Evolutionary conservation across 2,888 invertebrate species (phyloP), one percentile per base, ranked within the genome.

Genomic region (Aspidapion aeneum): DNA sequence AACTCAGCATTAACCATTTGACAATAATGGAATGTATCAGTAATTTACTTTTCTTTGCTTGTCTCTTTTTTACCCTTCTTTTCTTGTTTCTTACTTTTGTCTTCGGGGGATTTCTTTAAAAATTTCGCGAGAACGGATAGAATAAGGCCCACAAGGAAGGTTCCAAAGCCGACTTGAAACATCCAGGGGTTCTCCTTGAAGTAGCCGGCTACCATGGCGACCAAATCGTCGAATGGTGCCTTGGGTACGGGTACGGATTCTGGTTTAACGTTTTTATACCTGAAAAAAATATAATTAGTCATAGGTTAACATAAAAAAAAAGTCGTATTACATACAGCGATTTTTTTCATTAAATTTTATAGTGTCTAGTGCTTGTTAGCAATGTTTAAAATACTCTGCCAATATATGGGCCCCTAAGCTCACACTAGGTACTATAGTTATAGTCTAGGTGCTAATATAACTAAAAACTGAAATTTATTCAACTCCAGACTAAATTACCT

Each of bases 181-280:
- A 84, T 66, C 81, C 83, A 83, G 1, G 84, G 83, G 75, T 86
- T 85, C 69, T 85, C 83, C 68, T 78, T 79, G 61, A 87, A 74
- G 67, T 83, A 82, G 68, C 84, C 82, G 0, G 82, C 85, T 57
- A 84, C 80, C 75, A 82, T 79, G 69, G 85, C 82, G 18, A 82
- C 80, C 51, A 87, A 78, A 72, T 86, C 85, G 75, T 87, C 87
- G 77, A 93, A 93, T 70, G 91, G 90, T 63, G 90, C 86, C 73
- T 89, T 87, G 50, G 91, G 88, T 22, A 86, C 79, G 19, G 91
- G 90, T 18, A 93, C 89, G 69, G 82, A 79, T 77, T 90, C 89
- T 17, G 85, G 86, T 72, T 87, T 87, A 7, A 87, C 86, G 80
- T 93, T 91, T 78, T 88, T 90, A 74, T 90, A 93, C 66, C 66